phyloP scores from a whole-genome alignment of 2,797 vertebrate species.

The Anguilla obscura region DNA sequence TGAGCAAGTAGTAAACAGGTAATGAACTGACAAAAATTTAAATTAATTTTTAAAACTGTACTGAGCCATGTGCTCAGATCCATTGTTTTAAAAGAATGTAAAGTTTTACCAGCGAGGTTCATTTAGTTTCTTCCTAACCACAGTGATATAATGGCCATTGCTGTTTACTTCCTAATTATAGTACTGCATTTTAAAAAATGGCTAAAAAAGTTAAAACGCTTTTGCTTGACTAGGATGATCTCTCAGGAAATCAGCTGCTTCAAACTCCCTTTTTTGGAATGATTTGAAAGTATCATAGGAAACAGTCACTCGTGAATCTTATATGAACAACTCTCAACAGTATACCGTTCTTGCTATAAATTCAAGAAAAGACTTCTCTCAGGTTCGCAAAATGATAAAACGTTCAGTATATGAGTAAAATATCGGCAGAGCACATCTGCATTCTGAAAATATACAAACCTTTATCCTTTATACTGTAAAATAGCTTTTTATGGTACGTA shows the following conservation, averaged over 20 bases:
- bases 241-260: constrained; percentile 12
- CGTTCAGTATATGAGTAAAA: constrained; percentile 63
- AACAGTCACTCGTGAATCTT: constrained; percentile 40
- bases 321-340: constrained; percentile 36
- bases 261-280: constrained; percentile 33
- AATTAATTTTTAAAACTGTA: not conserved
- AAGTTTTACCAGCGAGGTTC: not conserved
- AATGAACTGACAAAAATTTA: not conserved
- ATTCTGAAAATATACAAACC: constrained; percentile 78
- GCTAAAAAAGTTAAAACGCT: not conserved
- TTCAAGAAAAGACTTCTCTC: constrained; percentile 40
- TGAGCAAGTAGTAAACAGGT: constrained; percentile 5
- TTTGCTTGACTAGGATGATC: not conserved
- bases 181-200: not conserved
- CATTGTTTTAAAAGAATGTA: not conserved
- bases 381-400: constrained; percentile 62
- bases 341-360: constrained; percentile 45
- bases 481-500: constrained; percentile 68
- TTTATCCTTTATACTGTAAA: constrained; percentile 72
- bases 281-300: constrained; percentile 45
- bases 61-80: not conserved
- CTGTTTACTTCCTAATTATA: not conserved
- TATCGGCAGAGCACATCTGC: constrained; percentile 71
- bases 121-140: not conserved
- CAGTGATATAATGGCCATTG: not conserved